Evolutionary conservation across 2,888 invertebrate genomes (phyloP).

Genomic region (Clepsis dumicolana): DNA sequence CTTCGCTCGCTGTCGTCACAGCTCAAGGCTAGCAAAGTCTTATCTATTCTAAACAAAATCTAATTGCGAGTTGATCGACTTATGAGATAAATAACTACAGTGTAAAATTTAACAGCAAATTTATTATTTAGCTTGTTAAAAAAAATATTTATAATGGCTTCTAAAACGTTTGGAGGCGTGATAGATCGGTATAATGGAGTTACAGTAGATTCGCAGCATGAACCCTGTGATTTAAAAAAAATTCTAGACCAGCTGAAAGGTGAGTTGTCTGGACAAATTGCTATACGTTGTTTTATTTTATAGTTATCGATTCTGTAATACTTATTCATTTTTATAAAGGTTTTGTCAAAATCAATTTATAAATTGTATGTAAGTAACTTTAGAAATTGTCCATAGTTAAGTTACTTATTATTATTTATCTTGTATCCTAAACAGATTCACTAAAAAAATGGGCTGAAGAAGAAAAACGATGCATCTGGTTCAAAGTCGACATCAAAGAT

Average conservation of each 20-base stretch:
- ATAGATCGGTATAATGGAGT: constrained; percentile 91
- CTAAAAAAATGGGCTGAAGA: constrained; percentile 88
- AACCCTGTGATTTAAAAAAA: constrained; percentile 80
- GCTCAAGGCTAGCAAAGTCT: constrained; percentile 22
- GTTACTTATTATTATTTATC: neutral
- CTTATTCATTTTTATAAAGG: neutral
- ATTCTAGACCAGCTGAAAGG: constrained; percentile 87
- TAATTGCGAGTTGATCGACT: neutral
- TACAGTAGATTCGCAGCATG: constrained; percentile 88
- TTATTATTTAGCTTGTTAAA: neutral
- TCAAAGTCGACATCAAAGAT: constrained; percentile 90
- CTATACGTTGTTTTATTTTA: neutral
- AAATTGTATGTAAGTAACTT: too few species aligned
- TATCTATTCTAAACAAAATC: constrained; percentile 37
- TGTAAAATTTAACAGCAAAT: neutral
- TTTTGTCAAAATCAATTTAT: neutral
- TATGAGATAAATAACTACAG: neutral
- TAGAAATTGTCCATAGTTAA: neutral
- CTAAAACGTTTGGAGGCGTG: constrained; percentile 63
- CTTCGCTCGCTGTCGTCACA: constrained; percentile 13
- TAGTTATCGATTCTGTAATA: neutral
- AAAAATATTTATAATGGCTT: constrained; percentile 20
- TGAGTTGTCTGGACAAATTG: constrained; percentile 60
- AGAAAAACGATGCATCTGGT: constrained; percentile 92
- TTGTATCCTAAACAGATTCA: constrained; percentile 84